phyloP scores from a whole-genome alignment of 2,888 invertebrate genomes.

The Eupithecia vulgata region DNA sequence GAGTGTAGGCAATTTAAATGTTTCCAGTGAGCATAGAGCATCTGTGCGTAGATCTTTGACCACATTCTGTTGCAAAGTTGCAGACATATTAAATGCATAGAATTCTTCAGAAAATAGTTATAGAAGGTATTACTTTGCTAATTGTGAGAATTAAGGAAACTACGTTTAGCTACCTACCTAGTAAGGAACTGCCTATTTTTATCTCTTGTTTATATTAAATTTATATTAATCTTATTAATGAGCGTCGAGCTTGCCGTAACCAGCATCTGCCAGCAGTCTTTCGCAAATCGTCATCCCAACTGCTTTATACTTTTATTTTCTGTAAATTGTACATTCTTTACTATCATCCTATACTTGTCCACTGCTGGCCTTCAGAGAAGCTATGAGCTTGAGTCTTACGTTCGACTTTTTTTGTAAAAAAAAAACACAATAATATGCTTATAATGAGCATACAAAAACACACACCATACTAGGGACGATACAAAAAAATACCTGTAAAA shows the following conservation, averaged over 20 bases:
- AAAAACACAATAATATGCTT: no score
- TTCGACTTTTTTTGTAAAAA: no score
- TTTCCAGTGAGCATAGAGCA: conserved; percentile 47
- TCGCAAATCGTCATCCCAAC: no score
- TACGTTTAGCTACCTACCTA: not conserved
- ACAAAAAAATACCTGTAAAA: not conserved
- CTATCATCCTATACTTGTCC: not conserved
- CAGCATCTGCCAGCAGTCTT: no score
- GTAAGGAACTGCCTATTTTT: not conserved
- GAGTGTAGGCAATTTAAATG: conserved; percentile 54
- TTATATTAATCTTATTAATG: no score
- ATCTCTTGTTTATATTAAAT: no score
- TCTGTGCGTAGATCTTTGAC: conserved; percentile 49
- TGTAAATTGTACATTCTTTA: not conserved
- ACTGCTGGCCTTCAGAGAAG: no score
- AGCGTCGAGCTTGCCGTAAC: no score
- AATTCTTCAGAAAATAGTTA: conserved; percentile 14
- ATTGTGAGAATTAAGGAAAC: conserved; percentile 7
- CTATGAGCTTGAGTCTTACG: no score
- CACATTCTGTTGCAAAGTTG: conserved; percentile 41
- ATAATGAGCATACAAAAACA: no score
- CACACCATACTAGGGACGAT: no score
- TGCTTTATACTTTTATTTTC: no score
- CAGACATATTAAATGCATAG: conserved; percentile 30
- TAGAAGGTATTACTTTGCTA: conserved; percentile 7